These are phyloP conservation scores for Adelges cooleyi DNA, from an alignment of 1,140 invertebrate species.

Conservation along the genomic window DNA sequence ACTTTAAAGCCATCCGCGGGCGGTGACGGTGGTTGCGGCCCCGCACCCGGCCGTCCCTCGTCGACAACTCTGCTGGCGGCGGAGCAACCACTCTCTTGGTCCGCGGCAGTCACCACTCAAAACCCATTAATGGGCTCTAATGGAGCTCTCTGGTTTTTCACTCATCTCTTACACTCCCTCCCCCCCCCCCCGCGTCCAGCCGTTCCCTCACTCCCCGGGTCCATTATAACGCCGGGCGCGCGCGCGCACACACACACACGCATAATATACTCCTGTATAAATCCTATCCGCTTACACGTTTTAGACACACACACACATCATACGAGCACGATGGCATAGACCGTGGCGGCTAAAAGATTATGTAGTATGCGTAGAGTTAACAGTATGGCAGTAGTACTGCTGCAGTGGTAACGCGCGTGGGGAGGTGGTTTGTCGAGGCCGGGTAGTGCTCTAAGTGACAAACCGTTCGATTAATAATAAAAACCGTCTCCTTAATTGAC, in stretches of 20 bases:
- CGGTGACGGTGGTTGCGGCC: background rate
- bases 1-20: slow-evolving; percentile 18
- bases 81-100: slow-evolving; percentile 10
- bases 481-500: slow-evolving; percentile 21
- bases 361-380: too few species aligned
- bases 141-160: slow-evolving; percentile 28
- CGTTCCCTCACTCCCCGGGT: background rate
- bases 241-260: background rate
- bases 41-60: background rate
- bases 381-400: too few species aligned
- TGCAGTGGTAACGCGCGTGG: too few species aligned
- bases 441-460: slow-evolving; percentile 18
- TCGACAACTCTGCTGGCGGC: background rate
- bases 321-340: background rate
- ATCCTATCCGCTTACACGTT: slow-evolving; percentile 26
- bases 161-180: too few species aligned
- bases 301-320: background rate
- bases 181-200: background rate
- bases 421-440: background rate
- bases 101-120: slow-evolving; percentile 25
- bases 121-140: slow-evolving; percentile 27
- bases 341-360: too few species aligned
- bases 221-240: slow-evolving; percentile 16
- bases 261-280: background rate
- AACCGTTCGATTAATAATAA: slow-evolving; percentile 28